Percentiles rank a stretch among this genome's conserved stretches.
phyloP scores from a whole-genome alignment of 2,888 invertebrate genomes.

The Adineta ricciae region DNA sequence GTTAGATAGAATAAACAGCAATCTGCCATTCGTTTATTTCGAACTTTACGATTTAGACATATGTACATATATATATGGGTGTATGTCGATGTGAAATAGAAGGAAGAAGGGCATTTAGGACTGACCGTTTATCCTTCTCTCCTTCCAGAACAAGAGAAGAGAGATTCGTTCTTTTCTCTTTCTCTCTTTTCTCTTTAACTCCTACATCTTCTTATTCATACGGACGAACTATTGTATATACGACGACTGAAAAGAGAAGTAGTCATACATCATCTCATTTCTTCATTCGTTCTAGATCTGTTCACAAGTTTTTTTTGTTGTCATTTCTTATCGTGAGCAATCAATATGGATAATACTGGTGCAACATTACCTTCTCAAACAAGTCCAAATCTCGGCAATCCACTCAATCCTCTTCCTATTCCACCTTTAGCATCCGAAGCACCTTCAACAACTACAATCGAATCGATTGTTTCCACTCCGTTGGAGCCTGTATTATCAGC shows the following conservation, averaged over 20 bases:
- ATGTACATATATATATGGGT: too few relatives aligned
- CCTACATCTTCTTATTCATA: not conserved
- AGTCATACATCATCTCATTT: not conserved
- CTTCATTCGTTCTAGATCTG: not conserved
- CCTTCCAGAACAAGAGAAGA: not conserved
- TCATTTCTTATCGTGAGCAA: not conserved
- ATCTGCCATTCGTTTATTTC: not conserved
- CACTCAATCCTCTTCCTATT: not conserved
- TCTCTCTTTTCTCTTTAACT: not conserved
- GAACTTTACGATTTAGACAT: not conserved
- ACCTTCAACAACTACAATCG: not conserved
- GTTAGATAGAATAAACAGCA: not conserved
- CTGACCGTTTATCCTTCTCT: constrained; percentile 5
- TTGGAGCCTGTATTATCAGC: not conserved
- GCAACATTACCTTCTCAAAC: not conserved
- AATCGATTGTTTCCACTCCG: not conserved
- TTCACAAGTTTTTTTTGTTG: not conserved
- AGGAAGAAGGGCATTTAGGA: not conserved
- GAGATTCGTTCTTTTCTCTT: not conserved
- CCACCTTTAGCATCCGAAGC: not conserved
- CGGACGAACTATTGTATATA: not conserved
- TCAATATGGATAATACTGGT: not conserved
- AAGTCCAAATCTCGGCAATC: not conserved
- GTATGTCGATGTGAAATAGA: not conserved
- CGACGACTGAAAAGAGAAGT: not conserved